Evolutionary conservation across 2,113 vertebrate species (phyloP), one percentile per base, ranked within the genome.

Genomic region (Anolis carolinensis): DNA sequence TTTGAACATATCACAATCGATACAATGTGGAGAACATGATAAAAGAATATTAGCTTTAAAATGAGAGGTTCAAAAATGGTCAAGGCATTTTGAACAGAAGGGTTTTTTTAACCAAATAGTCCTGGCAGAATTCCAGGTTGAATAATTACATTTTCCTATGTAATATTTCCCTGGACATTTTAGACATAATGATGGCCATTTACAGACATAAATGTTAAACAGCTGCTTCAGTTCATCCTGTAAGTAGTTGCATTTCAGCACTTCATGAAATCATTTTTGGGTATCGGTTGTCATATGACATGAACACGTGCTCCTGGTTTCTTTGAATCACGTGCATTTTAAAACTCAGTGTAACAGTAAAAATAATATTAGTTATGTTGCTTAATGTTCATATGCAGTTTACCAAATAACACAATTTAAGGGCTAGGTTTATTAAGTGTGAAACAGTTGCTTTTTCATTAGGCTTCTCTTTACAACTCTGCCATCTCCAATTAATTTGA

Each of bases 201-300:
- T 83, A 65, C 65, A 91, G 83, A 73, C 77, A 30, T 30, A 71
- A 83, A n/a, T 87, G 70, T 87, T 87, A 86, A 89, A 48, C 83
- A 90, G 90, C 88, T 91, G 72, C 81, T 92, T 8, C n/a, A 14
- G 81, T 91, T 90, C 83, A 80, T 89, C 88, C 76, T 79, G 21
- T 73, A 89, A 86, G 74, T 84, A 34, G 87, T 89, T 87, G 55
- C 63, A 75, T 63, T 87, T 87, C 50, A 59, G 74, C 30, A 30
- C 9, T 27, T 25, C 9, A 67, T 21, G 18, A 67, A 67, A 27
- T 27, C 3, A 88, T 90, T 85, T 87, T 91, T 48, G 89, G 90
- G 78, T 76, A 75, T 27, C 77, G 83, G 83, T 39, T 85, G 83
- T 76, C 73, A n/a, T 32, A 68, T 50, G 85, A 91, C 72, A 13